Conservation (phyloP, 2,797 vertebrate species). For the Lophius americanus region DNA sequence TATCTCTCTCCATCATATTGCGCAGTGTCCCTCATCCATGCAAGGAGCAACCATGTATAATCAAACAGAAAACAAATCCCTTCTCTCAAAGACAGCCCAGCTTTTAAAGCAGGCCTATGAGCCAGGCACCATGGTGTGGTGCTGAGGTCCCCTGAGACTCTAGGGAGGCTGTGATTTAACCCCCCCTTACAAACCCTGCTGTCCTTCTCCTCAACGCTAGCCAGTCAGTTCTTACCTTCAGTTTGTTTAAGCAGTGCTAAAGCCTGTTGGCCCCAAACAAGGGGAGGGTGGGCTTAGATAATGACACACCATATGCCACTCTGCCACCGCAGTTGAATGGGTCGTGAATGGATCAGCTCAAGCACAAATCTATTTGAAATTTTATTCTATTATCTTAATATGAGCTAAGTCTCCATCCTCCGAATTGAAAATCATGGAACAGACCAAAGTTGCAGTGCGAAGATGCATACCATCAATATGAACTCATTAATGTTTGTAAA, state of each 20-base stretch:
- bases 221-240: constrained; percentile 75
- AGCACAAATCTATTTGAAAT: constrained; percentile 77
- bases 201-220: constrained; percentile 68
- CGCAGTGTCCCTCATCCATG: constrained; percentile 62
- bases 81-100: constrained; percentile 70
- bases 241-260: constrained; percentile 83
- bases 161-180: constrained; percentile 61
- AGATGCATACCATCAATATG: constrained; percentile 63
- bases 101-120: constrained; percentile 72
- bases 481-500: constrained; percentile 60
- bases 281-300: constrained; percentile 69
- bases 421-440: constrained; percentile 72
- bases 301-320: constrained; percentile 79
- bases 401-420: constrained; percentile 73
- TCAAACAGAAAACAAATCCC: constrained; percentile 78
- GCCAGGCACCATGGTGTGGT: constrained; percentile 62
- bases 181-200: constrained; percentile 46
- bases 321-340: constrained; percentile 70
- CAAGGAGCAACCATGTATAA: constrained; percentile 72
- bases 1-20: constrained; percentile 67
- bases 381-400: constrained; percentile 82
- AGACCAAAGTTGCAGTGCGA: constrained; percentile 56
- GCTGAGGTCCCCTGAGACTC: constrained; percentile 69
- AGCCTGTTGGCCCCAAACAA: constrained; percentile 73
- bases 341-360: constrained; percentile 60